These are phyloP conservation scores for Athrips mouffetella DNA, from an alignment of 2,888 invertebrate genomes.

Conservation along the genomic window DNA sequence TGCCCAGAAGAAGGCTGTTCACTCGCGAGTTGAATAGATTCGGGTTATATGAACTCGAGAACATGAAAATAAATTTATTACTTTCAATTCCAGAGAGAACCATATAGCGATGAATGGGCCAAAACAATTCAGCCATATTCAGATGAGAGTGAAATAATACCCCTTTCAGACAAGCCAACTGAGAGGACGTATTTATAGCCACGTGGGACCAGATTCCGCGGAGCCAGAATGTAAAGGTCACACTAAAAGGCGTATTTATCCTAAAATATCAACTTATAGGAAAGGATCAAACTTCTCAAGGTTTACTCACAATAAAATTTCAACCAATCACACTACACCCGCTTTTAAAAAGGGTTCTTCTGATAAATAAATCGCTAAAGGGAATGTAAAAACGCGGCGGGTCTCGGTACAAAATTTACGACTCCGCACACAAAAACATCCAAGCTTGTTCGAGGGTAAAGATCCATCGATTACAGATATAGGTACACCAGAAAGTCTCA, in stretches of 20 bases:
- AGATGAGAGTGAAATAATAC: conserved; percentile 4
- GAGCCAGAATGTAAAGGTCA: conserved; percentile 7
- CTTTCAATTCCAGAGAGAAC: too few relatives aligned
- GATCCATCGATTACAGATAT: conserved; percentile 7
- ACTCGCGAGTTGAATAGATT: too few relatives aligned
- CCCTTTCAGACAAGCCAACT: conserved; percentile 12
- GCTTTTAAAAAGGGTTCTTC: conserved; percentile 1
- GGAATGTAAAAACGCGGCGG: conserved; percentile 22
- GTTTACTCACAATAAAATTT: neutral
- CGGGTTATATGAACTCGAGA: too few relatives aligned
- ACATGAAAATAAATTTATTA: too few relatives aligned
- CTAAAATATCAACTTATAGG: conserved; percentile 1
- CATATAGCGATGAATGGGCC: too few relatives aligned
- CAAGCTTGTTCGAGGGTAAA: conserved; percentile 16
- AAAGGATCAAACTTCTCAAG: neutral
- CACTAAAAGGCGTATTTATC: neutral
- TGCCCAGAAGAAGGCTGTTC: too few relatives aligned
- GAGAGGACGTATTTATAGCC: conserved; percentile 17
- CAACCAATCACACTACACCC: conserved; percentile 1
- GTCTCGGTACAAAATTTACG: conserved; percentile 21
- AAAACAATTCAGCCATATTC: neutral
- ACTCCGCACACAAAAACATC: conserved; percentile 24
- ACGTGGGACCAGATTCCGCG: conserved; percentile 3
- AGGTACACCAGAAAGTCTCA: conserved; percentile 2
- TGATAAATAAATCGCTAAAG: conserved; percentile 20